These are phyloP conservation scores for Sarcophaga subvicina DNA, from an alignment of 2,888 invertebrate genomes.

Conservation along the genomic window DNA sequence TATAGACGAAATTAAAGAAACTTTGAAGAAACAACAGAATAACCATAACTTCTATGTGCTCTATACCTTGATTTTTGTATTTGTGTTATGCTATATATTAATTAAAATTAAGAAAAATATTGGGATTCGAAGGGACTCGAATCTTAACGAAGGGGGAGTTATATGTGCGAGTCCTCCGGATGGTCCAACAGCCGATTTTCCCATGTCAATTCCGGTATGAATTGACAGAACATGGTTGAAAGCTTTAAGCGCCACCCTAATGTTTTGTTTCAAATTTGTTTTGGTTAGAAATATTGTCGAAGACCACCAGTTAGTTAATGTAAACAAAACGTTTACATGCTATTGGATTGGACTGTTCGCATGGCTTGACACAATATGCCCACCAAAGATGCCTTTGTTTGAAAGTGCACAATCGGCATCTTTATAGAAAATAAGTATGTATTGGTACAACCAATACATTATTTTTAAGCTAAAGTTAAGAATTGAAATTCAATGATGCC, in stretches of 20 bases:
- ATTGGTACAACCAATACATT: background rate
- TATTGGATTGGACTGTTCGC: background rate
- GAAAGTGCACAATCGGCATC: background rate
- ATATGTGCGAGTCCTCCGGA: background rate
- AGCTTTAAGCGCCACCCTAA: background rate
- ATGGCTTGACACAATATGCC: background rate
- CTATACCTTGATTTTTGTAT: background rate
- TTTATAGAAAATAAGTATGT: background rate
- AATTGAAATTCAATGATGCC: background rate
- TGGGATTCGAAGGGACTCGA: constrained; percentile 43
- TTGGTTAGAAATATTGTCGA: background rate
- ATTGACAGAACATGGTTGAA: background rate
- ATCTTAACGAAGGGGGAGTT: constrained; percentile 38
- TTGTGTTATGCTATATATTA: constrained; percentile 26
- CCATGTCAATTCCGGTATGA: background rate
- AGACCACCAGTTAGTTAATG: background rate
- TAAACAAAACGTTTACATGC: background rate
- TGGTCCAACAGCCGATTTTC: background rate
- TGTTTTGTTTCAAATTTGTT: background rate
- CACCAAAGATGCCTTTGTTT: constrained; percentile 6
- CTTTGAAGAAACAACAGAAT: constrained; percentile 3
- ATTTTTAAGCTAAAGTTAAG: background rate
- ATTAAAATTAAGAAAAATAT: constrained; percentile 18
- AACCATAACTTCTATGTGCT: constrained; percentile 25
- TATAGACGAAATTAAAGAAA: constrained; percentile 11